Evolutionary conservation across 2,888 invertebrate genomes (phyloP).

Genomic region (Lasioglossum pauxillum): DNA sequence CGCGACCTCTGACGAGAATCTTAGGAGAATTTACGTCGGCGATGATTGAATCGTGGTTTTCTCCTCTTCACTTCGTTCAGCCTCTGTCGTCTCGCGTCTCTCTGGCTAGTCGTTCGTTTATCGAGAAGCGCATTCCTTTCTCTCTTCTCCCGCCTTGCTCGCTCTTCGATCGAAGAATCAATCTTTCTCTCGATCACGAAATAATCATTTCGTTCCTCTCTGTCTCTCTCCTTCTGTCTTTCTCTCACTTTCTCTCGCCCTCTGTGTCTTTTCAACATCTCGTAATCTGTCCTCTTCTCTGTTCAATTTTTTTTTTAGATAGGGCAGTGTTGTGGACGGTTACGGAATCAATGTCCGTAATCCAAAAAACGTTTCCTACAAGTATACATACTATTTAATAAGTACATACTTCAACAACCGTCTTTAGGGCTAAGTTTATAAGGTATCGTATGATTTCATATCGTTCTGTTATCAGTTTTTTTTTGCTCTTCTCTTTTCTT

Average conservation of each 20-base stretch:
- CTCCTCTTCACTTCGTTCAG: neutral
- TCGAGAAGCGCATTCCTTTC: neutral
- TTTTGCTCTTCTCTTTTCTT: conserved; percentile 39
- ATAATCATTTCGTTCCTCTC: neutral
- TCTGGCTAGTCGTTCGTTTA: conserved; percentile 11
- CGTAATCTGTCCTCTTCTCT: neutral
- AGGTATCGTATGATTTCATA: conserved; percentile 68
- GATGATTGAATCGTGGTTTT: conserved; percentile 42
- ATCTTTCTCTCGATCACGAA: neutral
- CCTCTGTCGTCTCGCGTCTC: neutral
- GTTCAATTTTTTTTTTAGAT: conserved; percentile 72
- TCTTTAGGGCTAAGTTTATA: conserved; percentile 82
- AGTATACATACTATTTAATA: conserved; percentile 83
- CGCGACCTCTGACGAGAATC: conserved; percentile 31
- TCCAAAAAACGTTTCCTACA: conserved; percentile 83
- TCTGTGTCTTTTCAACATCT: neutral
- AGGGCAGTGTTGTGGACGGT: conserved; percentile 84
- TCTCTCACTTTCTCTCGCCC: neutral
- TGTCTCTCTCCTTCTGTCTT: neutral
- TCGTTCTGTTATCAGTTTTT: conserved; percentile 6
- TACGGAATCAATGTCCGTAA: conserved; percentile 79
- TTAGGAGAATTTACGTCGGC: conserved; percentile 59
- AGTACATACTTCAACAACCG: conserved; percentile 83
- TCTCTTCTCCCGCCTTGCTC: neutral
- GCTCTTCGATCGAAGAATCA: neutral